Evolutionary conservation across 2,888 invertebrate species (phyloP).

Genomic region (Spodoptera littoralis): DNA sequence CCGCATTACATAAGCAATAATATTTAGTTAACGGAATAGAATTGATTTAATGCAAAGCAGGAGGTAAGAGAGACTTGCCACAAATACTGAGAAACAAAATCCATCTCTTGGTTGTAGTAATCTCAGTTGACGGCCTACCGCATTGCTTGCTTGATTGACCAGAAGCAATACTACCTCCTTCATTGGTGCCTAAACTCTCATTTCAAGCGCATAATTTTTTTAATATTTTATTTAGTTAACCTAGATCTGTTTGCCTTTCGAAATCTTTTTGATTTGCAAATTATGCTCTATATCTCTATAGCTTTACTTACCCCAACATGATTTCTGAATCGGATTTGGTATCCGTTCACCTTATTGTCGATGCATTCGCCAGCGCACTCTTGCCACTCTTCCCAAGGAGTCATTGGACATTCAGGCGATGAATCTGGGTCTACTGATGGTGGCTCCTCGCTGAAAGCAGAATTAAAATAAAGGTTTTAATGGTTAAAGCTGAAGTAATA

Average conservation of each 20-base stretch:
- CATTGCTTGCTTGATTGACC: too few species aligned
- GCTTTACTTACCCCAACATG: constrained; percentile 62
- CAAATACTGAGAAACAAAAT: background rate
- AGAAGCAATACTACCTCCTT: too few species aligned
- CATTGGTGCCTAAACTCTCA: too few species aligned
- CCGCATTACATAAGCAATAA: background rate
- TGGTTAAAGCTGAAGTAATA: too few species aligned
- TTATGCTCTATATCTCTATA: too few species aligned
- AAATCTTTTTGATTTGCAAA: too few species aligned
- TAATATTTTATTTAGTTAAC: too few species aligned
- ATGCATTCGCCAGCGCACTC: constrained; percentile 75
- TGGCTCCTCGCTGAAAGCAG: constrained; percentile 63
- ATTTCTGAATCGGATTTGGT: constrained; percentile 71
- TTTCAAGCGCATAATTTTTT: too few species aligned
- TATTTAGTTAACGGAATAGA: background rate
- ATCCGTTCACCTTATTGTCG: constrained; percentile 67
- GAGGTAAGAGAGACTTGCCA: background rate
- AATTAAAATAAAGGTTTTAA: too few species aligned
- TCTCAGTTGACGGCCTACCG: background rate
- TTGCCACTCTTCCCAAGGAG: constrained; percentile 78
- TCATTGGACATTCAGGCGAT: constrained; percentile 72
- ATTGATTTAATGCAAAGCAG: background rate
- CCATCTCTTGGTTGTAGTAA: constrained; percentile 1
- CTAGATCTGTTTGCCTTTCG: too few species aligned
- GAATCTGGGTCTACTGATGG: constrained; percentile 67